These are phyloP conservation scores for Polymixis flavicincta DNA, from an alignment of 2,888 invertebrate genomes.

Conservation along the genomic window DNA sequence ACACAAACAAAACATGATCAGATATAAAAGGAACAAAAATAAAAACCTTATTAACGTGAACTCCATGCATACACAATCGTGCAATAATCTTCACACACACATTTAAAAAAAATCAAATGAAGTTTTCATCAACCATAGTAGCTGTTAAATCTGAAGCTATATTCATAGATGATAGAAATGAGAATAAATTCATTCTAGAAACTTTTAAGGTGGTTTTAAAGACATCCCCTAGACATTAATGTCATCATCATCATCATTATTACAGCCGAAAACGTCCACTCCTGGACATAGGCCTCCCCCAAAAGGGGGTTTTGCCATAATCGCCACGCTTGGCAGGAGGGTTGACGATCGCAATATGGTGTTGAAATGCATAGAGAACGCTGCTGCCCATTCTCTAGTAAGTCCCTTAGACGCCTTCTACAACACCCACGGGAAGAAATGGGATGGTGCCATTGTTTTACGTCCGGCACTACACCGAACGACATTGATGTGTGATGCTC, in stretches of 20 bases:
- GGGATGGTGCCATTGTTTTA: too few species aligned
- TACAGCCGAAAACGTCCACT: too few species aligned
- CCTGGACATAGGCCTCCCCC: too few species aligned
- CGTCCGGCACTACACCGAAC: too few species aligned
- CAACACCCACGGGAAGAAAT: too few species aligned
- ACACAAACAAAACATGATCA: constrained; percentile 34
- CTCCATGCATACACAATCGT: constrained; percentile 64
- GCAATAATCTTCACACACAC: constrained; percentile 40
- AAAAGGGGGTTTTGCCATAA: too few species aligned
- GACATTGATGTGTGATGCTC: background rate
- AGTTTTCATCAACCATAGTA: background rate
- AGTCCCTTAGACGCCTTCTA: too few species aligned
- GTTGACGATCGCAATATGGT: too few species aligned
- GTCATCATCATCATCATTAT: too few species aligned
- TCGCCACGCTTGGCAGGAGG: too few species aligned
- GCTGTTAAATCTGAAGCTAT: background rate
- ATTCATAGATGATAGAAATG: background rate
- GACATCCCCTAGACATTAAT: accelerated
- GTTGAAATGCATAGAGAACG: too few species aligned
- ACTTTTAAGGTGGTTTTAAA: background rate
- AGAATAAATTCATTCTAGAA: background rate
- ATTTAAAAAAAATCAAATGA: constrained; percentile 12
- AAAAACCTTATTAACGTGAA: constrained; percentile 44
- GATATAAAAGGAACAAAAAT: constrained; percentile 26
- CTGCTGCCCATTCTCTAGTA: too few species aligned